A percentile compares a stretch with the other conserved stretches of the same genome.
Evolutionary conservation across 2,888 invertebrate species (phyloP).

Genomic region (Agonopterix arenella): DNA sequence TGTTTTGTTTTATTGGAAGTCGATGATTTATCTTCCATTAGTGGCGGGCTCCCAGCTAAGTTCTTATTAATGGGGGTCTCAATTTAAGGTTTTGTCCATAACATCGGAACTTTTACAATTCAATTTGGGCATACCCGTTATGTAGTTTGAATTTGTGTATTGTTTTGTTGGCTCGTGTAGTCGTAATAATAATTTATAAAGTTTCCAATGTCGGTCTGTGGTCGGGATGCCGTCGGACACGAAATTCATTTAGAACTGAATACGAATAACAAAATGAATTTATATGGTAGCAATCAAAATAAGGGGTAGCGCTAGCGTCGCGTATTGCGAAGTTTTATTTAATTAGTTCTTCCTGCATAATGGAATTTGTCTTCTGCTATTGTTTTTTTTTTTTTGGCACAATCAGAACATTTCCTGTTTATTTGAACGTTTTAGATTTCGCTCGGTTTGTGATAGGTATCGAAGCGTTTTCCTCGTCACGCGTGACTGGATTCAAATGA

Average conservation of each 20-base stretch:
- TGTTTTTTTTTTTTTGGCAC: constrained; percentile 36
- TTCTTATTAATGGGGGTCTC: constrained; percentile 9
- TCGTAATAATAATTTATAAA: constrained; percentile 58
- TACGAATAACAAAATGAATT: constrained; percentile 47
- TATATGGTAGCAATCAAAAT: constrained; percentile 64
- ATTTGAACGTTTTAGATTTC: constrained; percentile 10
- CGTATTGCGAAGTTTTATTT: constrained; percentile 39
- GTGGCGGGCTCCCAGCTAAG: constrained; percentile 2
- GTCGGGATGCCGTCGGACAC: constrained; percentile 42
- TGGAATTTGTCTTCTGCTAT: constrained; percentile 33
- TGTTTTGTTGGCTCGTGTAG: constrained; percentile 39
- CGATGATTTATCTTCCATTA: constrained; percentile 16
- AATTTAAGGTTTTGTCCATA: constrained; percentile 28
- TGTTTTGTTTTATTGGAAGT: background rate
- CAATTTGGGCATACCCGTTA: constrained; percentile 40
- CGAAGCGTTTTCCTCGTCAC: background rate
- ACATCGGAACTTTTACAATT: constrained; percentile 46
- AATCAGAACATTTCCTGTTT: constrained; percentile 24
- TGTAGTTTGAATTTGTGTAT: constrained; percentile 47
- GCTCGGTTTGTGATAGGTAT: background rate
- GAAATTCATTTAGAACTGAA: constrained; percentile 49
- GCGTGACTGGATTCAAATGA: background rate
- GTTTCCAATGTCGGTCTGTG: constrained; percentile 45
- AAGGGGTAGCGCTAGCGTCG: constrained; percentile 30
- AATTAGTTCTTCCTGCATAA: constrained; percentile 49